Conservation (phyloP, 2,113 vertebrate species). For the Myodes glareolus region DNA sequence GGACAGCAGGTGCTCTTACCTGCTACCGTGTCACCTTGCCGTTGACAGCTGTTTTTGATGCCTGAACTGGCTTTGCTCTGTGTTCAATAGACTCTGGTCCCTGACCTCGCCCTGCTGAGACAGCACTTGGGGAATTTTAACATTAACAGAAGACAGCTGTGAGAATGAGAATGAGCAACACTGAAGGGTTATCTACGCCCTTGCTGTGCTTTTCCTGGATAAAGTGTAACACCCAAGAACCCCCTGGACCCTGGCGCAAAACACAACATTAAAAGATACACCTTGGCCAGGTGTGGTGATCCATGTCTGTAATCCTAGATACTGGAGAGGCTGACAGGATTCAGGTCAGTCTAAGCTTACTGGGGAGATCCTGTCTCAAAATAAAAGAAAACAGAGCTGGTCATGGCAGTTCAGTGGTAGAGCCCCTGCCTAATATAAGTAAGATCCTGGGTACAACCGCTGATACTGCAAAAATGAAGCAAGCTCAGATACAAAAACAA, state of each 20-base stretch:
- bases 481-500: not conserved
- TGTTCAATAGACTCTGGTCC: not conserved
- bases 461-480: not conserved
- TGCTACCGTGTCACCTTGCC: not conserved
- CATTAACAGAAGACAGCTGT: not conserved
- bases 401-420: not conserved
- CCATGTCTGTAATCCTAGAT: not conserved
- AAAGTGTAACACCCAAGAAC: not conserved
- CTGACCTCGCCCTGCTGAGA: not conserved
- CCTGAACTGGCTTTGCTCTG: not conserved
- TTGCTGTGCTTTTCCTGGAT: constrained; percentile 5
- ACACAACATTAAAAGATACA: not conserved
- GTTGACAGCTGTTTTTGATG: not conserved
- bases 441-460: not conserved
- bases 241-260: not conserved
- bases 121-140: not conserved
- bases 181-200: not conserved
- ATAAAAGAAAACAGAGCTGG: not conserved
- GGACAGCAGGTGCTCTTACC: not conserved
- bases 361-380: not conserved
- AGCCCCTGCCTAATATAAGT: not conserved
- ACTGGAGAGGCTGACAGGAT: not conserved
- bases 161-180: not conserved
- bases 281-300: not conserved
- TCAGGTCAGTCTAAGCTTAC: not conserved